phyloP scores from a whole-genome alignment of 1,140 invertebrate species.

The Aphelenchoides besseyi region DNA sequence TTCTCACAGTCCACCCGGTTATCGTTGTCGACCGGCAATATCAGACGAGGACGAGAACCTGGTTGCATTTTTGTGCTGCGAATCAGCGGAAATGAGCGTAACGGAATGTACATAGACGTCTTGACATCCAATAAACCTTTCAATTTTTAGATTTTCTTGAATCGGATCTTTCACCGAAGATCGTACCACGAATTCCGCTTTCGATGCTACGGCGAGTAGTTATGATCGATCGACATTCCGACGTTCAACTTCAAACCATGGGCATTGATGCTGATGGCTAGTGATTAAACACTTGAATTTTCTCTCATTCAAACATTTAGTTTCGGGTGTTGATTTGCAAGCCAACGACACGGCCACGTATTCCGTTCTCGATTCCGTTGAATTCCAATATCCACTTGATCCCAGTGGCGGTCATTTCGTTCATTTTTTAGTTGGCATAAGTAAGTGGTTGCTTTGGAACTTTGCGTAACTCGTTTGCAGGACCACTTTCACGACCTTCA shows the following conservation, averaged over 20 bases:
- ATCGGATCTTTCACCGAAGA: not conserved
- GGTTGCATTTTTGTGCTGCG: not conserved
- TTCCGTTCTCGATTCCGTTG: not conserved
- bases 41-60: not conserved
- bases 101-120: not conserved
- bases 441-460: not conserved
- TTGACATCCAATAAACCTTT: not conserved
- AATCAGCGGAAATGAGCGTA: not conserved
- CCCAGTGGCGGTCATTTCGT: not conserved
- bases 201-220: not conserved
- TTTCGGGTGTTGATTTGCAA: not conserved
- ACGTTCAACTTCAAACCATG: not conserved
- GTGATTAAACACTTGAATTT: not conserved
- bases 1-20: not conserved
- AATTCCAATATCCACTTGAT: not conserved
- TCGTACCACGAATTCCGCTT: not conserved
- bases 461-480: not conserved
- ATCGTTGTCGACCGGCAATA: constrained; percentile 6
- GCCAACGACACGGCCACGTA: not conserved
- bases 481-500: not conserved
- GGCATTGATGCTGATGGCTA: constrained; percentile 1
- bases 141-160: constrained; percentile 8
- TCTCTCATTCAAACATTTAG: not conserved
- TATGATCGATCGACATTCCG: not conserved
- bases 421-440: not conserved